Base-by-base conservation (phyloP, 1,140 invertebrate genomes). In the Rhopalosiphum maidis region DNA sequence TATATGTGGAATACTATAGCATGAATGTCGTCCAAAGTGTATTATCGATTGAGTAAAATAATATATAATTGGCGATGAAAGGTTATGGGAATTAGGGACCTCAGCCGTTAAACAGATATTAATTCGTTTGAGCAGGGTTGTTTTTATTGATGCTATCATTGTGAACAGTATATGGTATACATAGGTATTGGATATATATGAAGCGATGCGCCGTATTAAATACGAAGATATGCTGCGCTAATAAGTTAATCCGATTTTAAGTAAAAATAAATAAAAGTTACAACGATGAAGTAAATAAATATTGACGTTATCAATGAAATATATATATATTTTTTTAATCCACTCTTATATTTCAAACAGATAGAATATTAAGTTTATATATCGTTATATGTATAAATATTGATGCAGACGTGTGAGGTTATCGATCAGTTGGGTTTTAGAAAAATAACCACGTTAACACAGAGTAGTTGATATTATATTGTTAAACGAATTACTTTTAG, bases 191-290 rank as follows among this genome's bases (percentile, higher is more conserved):
- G 30, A 77, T 77, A n/a, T 11, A 30, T 68, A 77, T 77, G n/a
- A 15, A 18, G 15, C 9, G 4, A 77, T 51, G 15, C 48, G 48
- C 21, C 3, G 60, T 77, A 77, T 77, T n/a, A 77, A 68, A 15
- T 15, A 68, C 15, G 11, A n/a, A n/a, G 15, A 77, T 77, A 35
- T 18, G 3, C 30, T 77, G 30, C 15, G 60, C n/a, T 77, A 77
- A 77, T 77, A 77, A 77, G n/a, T 77, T 77, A 18, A 77, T 77
- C 60, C 5, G 15, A 2, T 77, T 77, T 77, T n/a, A n/a, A 77
- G 60, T 77, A 77, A 77, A 30, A 77, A n/a, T 77, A n/a, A 77
- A 77, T n/a, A 77, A 77, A 77, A 77, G 60, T n/a, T 77, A 77
- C 15, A n/a, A 77, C 4, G 9, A 60, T 18, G 30, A 35, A n/a